A percentile compares a stretch with the other conserved stretches of the same genome.
These are phyloP conservation scores for Drosophila bocqueti DNA, from an alignment of 1,140 invertebrate species.

Conservation along the genomic window DNA sequence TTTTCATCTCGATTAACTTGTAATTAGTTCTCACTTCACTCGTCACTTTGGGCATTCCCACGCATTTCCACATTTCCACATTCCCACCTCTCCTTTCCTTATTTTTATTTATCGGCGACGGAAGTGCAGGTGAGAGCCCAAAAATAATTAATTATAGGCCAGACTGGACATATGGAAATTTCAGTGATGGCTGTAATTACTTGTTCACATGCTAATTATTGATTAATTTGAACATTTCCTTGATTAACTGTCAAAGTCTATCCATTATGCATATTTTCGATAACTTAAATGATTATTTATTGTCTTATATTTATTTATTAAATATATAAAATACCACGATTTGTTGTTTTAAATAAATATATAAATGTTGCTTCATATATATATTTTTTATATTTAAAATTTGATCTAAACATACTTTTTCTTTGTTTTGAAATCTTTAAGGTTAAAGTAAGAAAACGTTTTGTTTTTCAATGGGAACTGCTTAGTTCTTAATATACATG, in stretches of 20 bases:
- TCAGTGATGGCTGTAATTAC: neutral
- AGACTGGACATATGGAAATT: neutral
- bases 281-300: too few species aligned
- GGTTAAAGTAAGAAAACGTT: too few species aligned
- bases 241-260: neutral
- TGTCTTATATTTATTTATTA: too few species aligned
- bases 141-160: slow-evolving; percentile 16
- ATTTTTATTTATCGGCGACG: neutral
- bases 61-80: slow-evolving; percentile 8
- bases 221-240: neutral
- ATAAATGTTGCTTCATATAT: too few species aligned
- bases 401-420: too few species aligned
- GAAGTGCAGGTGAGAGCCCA: slow-evolving; percentile 29
- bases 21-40: slow-evolving; percentile 27
- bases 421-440: too few species aligned
- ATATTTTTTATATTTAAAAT: too few species aligned
- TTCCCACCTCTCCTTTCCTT: neutral
- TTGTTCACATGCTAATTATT: neutral
- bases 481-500: too few species aligned
- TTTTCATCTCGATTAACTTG: slow-evolving; percentile 50
- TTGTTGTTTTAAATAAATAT: too few species aligned
- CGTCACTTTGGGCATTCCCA: neutral
- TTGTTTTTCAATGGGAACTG: too few species aligned
- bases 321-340: too few species aligned
- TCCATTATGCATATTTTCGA: too few species aligned